Base-by-base conservation (phyloP, 1,140 invertebrate genomes). In the Trichonephila inaurata region DNA sequence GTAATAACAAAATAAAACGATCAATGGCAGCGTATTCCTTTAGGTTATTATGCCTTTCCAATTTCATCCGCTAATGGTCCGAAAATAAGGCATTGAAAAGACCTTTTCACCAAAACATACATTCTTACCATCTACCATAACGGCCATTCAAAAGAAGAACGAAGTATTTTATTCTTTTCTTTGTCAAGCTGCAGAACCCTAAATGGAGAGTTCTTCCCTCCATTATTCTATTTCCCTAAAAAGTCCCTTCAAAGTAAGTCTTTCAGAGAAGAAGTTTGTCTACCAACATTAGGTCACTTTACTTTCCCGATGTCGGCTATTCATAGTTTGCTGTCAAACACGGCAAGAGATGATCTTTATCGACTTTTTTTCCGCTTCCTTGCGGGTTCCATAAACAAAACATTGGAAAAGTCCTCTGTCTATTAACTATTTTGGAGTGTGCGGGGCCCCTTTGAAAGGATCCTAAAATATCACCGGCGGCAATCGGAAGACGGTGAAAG, bases 341-440 rank as follows among this genome's bases (percentile, higher is more conserved):
- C 14, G 21, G 66, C 66, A 69, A 69, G n/a, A 28, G 66, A 69
- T 69, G n/a, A 69, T 69, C 66, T 69, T 69, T 69, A 69, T 69
- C 66, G 66, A 69, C 24, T 24, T n/a, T 66, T 69, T 69, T 69
- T 24, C n/a, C 24, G n/a, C 10, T 24, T 24, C 66, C 66, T 69
- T 3, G n/a, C 7, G 66, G 66, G 21, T 24, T 69, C n/a, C 7
- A 28, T n/a, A 69, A 69, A 24, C 24, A 69, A 69, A 69, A 69
- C 66, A 69, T 69, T 24, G 66, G 66, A 69, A 69, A 69, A 69
- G 66, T 24, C 66, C 66, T 69, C 66, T n/a, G 66, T 69, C 66
- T 69, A 69, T 69, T 69, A 69, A 69, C 66, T 69, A 24, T 69
- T 69, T 69, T 28, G 24, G 66, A 69, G 66, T 24, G 66, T 24